Evolutionary conservation across 2,888 invertebrate species (phyloP), one percentile per base, ranked within the genome.

Genomic region (Clistopyga incitator): DNA sequence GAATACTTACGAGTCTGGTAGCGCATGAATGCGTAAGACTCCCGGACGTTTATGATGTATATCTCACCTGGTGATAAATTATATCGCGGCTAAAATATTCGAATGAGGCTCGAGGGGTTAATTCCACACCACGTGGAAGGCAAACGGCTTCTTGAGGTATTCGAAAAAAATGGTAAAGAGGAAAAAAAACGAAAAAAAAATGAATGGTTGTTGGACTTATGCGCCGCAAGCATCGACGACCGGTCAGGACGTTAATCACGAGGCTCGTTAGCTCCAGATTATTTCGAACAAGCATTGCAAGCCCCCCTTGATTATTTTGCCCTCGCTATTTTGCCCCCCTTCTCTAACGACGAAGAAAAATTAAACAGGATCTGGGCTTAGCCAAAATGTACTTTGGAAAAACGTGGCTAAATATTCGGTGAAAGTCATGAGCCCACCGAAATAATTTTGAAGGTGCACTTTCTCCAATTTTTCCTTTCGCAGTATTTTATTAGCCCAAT

Each of bases 231-330:
- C 47, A 70, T 64, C 23, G 20, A n/a, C 54, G 65, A 54, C 68
- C 45, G 72, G 42, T 11, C 85, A 86, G 88, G 86, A 87, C 88
- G 89, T 90, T 90, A 90, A 89, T 89, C 88, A 89, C 86, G 81
- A 68, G 76, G 87, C 89, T 90, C 88, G 88, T 90, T 89, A 87
- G 88, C 88, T 89, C 86, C 88, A 86, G 89, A 89, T 89, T 86
- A 87, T 87, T 89, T 86, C 81, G 85, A 87, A 86, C 87, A 88
- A 88, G 88, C 86, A 86, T 67, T 81, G 74, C 67, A n/a, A n/a
- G 25, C 45, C 61, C 67, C 61, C 61, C 71, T 67, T 74, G 47
- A 13, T 72, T 67, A 67, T 74, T 38, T 54, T 15, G 8, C 75
- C 38, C 42, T 34, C 20, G 20, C 78, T 20, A 74, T 52, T 50